These are phyloP conservation scores for Mnemiopsis leidyi DNA, from an alignment of 37 sponge, comb jelly and placozoan genomes.

Conservation along the genomic window DNA sequence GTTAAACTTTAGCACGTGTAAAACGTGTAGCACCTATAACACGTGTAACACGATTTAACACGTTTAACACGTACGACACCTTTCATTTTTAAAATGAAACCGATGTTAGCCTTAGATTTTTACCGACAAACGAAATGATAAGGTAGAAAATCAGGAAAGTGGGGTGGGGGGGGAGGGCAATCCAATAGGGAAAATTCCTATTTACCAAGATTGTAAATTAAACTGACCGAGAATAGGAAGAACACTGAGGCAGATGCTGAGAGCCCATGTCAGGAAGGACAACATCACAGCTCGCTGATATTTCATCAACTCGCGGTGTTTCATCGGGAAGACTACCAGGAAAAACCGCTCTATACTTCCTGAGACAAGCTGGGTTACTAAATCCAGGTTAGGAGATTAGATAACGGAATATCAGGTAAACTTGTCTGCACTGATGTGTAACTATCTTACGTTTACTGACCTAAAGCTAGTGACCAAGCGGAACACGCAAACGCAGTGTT, in stretches of 20 bases:
- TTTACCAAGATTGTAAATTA: too few species aligned
- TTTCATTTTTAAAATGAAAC: too few species aligned
- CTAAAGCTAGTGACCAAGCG: conserved; percentile 23
- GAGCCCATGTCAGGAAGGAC: not conserved
- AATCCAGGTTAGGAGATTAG: too few species aligned
- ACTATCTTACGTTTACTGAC: not conserved
- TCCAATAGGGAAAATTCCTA: not conserved
- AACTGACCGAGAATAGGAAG: conserved; percentile 21
- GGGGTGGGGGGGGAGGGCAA: not conserved
- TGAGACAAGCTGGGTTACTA: too few species aligned
- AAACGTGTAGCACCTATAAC: not conserved
- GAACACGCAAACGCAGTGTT: conserved; percentile 52
- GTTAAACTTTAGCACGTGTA: not conserved
- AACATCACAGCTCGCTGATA: not conserved
- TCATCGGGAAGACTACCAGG: conserved; percentile 28
- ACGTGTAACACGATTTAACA: not conserved
- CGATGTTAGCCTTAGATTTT: too few species aligned
- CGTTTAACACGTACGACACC: not conserved
- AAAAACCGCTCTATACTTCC: conserved; percentile 9
- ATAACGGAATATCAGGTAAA: too few species aligned
- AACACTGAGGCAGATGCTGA: not conserved
- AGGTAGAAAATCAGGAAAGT: not conserved
- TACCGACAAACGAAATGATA: not conserved
- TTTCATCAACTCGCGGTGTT: not conserved
- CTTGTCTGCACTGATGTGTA: not conserved